A percentile compares a stretch with the other conserved stretches of the same genome.
Conservation (phyloP, 2,797 vertebrate genomes). For the Jordanella pulchra region DNA sequence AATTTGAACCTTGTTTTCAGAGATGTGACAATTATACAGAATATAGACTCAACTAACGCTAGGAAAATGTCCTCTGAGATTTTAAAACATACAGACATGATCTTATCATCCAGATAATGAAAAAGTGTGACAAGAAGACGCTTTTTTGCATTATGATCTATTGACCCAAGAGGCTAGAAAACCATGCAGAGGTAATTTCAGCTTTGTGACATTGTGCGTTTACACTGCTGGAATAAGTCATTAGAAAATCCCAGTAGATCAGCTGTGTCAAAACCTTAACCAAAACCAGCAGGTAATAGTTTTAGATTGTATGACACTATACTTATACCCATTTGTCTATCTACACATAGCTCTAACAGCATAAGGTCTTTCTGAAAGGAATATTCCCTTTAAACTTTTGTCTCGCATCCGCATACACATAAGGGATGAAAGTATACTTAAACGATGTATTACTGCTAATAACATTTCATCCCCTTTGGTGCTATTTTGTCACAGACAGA, state of each 20-base stretch:
- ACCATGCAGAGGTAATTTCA: background rate
- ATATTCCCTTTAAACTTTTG: constrained; percentile 2
- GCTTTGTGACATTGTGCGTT: too few species aligned
- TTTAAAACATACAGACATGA: background rate
- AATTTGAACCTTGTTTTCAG: too few species aligned
- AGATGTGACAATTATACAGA: too few species aligned
- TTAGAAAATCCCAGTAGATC: background rate
- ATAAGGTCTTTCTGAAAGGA: background rate
- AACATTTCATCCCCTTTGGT: constrained; percentile 43
- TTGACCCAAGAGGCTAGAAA: background rate
- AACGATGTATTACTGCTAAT: constrained; percentile 36
- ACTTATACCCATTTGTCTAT: background rate
- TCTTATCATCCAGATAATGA: background rate
- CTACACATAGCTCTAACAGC: background rate
- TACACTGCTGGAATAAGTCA: too few species aligned
- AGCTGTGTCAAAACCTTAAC: background rate
- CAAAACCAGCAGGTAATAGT: background rate
- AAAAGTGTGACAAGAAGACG: background rate
- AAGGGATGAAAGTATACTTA: constrained; percentile 6
- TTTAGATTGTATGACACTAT: background rate
- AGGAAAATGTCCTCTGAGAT: too few species aligned
- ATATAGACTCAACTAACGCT: too few species aligned
- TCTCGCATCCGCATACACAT: constrained; percentile 1
- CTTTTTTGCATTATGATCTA: background rate
- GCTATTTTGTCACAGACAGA: constrained; percentile 54